Conservation (phyloP, 1,140 invertebrate species). For the Thaumatotibia leucotreta region DNA sequence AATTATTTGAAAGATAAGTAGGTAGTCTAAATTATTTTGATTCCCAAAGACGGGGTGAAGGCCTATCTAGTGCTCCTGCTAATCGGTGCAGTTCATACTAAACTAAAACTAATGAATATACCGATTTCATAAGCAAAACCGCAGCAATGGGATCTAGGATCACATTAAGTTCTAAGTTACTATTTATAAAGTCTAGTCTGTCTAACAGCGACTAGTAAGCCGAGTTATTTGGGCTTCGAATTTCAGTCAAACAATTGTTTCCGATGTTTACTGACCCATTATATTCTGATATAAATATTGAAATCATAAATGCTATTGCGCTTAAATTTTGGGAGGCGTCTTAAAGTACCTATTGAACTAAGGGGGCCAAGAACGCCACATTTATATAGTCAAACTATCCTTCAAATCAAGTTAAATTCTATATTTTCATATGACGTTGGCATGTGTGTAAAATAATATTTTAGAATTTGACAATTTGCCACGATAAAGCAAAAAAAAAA, state of each 20-base stretch:
- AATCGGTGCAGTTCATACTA: background rate
- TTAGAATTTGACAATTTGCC: too few species aligned
- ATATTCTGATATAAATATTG: background rate
- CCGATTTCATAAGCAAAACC: constrained; percentile 12
- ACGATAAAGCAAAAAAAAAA: too few species aligned
- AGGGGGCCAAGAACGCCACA: background rate
- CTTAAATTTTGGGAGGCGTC: background rate
- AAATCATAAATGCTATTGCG: background rate
- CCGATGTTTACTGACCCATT: background rate
- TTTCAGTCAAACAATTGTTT: background rate
- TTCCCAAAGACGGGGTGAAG: background rate
- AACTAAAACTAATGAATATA: constrained; percentile 8
- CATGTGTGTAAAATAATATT: too few species aligned
- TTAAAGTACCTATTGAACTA: too few species aligned
- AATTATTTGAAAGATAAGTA: too few species aligned
- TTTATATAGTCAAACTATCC: background rate
- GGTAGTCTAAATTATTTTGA: background rate
- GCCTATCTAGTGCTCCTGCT: constrained; percentile 3
- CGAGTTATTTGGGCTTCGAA: background rate
- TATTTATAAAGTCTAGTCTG: background rate
- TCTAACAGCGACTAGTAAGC: background rate
- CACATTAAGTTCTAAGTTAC: constrained; percentile 3
- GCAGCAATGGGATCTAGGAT: constrained; percentile 7
- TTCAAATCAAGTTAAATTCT: too few species aligned
- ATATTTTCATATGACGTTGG: too few species aligned